A percentile compares a stretch with the other conserved stretches of the same genome.
Evolutionary conservation across 2,113 vertebrate genomes (phyloP).

Genomic region (Channa maculata): DNA sequence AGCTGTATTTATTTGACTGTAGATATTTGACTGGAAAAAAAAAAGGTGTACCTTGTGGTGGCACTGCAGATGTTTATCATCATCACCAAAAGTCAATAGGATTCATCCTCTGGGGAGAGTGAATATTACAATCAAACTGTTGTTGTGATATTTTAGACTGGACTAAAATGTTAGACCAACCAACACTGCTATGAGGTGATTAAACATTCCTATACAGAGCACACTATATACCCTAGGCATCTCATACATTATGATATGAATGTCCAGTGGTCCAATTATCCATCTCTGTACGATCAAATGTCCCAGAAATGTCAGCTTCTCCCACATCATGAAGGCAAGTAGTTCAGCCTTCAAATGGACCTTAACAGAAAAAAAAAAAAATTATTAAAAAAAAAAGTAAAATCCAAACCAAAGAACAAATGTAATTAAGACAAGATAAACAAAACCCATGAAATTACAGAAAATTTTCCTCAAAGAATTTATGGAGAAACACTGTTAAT

Average conservation of each 20-base stretch:
- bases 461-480: too few relatives aligned
- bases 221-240: conserved; percentile 45
- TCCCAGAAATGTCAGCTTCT: conserved; percentile 71
- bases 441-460: too few relatives aligned
- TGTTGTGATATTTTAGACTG: conserved; percentile 12
- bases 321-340: conserved; percentile 51
- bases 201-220: conserved; percentile 43
- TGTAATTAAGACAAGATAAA: too few relatives aligned
- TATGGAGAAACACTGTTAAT: too few relatives aligned
- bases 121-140: background rate
- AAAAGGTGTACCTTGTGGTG: too few relatives aligned
- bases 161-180: too few relatives aligned
- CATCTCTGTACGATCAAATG: conserved; percentile 66
- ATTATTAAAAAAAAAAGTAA: too few relatives aligned
- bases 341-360: conserved; percentile 44
- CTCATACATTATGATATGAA: conserved; percentile 45
- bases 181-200: background rate
- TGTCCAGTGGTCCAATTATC: conserved; percentile 68
- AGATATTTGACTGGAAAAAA: too few relatives aligned
- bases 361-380: conserved; percentile 37
- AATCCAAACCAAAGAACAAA: too few relatives aligned
- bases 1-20: too few relatives aligned
- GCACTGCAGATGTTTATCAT: too few relatives aligned
- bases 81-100: background rate
- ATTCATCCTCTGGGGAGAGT: conserved; percentile 1